These are phyloP conservation scores for Acanthurus tractus DNA, from an alignment of 2,797 vertebrate genomes.

Conservation along the genomic window DNA sequence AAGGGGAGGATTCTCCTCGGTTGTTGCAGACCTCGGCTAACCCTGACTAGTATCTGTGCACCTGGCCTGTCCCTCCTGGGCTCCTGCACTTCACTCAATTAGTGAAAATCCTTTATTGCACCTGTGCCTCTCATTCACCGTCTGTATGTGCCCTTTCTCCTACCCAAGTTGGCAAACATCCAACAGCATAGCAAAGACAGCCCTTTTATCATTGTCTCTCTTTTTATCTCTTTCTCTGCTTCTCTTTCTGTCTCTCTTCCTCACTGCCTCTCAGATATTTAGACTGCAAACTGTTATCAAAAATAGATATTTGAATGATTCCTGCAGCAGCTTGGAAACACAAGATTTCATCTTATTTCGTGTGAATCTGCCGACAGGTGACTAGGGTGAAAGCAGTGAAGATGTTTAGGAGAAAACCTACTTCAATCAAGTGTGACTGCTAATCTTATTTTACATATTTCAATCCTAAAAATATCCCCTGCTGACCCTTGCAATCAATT, in stretches of 20 bases:
- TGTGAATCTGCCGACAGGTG: slow-evolving; percentile 15
- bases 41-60: slow-evolving; percentile 55
- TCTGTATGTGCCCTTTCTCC: slow-evolving; percentile 22
- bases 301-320: slow-evolving; percentile 56
- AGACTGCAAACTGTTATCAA: slow-evolving; percentile 43
- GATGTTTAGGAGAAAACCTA: background rate
- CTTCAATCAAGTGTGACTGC: slow-evolving; percentile 13
- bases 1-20: slow-evolving; percentile 53
- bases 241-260: too few relatives aligned
- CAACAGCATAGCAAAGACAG: slow-evolving; percentile 34
- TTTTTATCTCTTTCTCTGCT: slow-evolving; percentile 13
- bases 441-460: slow-evolving; percentile 6
- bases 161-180: slow-evolving; percentile 45
- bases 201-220: slow-evolving; percentile 33
- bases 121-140: slow-evolving; percentile 58
- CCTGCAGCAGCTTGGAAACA: slow-evolving; percentile 25
- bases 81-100: slow-evolving; percentile 64
- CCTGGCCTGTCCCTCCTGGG: slow-evolving; percentile 61
- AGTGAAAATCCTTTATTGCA: slow-evolving; percentile 60
- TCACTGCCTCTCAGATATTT: slow-evolving; percentile 18
- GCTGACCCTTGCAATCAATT: slow-evolving; percentile 35
- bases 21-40: slow-evolving; percentile 55
- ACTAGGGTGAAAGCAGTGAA: slow-evolving; percentile 26
- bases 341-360: slow-evolving; percentile 7
- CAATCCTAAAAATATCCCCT: slow-evolving; percentile 45